These are phyloP conservation scores for Spilogale gracilis DNA, from an alignment of 2,113 vertebrate species.

Conservation along the genomic window DNA sequence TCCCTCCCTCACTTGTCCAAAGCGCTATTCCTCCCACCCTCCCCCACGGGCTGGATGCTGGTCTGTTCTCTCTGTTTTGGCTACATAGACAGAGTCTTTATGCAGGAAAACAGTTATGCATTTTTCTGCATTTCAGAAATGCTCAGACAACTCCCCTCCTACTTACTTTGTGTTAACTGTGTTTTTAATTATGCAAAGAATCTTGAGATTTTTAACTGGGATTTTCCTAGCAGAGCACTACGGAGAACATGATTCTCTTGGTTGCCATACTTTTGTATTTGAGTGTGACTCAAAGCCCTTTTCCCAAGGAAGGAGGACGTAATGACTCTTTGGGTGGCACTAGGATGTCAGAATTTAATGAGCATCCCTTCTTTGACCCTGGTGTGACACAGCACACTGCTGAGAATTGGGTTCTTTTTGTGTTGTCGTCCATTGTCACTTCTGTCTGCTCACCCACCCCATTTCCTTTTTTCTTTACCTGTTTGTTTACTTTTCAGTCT, in stretches of 20 bases:
- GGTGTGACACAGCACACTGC: not conserved
- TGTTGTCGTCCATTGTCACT: not conserved
- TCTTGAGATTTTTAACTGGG: constrained; percentile 71
- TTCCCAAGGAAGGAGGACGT: not conserved
- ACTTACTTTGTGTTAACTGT: constrained; percentile 71
- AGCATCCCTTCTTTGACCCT: not conserved
- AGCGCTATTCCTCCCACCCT: not conserved
- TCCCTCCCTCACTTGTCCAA: not conserved
- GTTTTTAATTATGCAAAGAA: constrained; percentile 77
- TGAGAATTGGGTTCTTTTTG: not conserved
- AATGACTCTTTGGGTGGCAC: not conserved
- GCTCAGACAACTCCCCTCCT: not conserved
- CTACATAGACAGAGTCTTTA: not conserved
- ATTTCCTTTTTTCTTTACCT: not conserved
- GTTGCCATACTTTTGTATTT: constrained; percentile 41
- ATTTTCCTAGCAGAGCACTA: not conserved
- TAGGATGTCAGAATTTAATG: not conserved
- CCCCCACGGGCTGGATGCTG: not conserved
- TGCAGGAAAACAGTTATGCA: not conserved
- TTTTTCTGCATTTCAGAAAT: constrained; percentile 64
- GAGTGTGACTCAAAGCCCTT: not conserved
- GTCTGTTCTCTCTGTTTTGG: not conserved
- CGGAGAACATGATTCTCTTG: not conserved
- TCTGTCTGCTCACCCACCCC: not conserved
- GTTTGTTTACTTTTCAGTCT: not conserved